phyloP scores from a whole-genome alignment of 2,888 invertebrate genomes.

The Thera obeliscata region DNA sequence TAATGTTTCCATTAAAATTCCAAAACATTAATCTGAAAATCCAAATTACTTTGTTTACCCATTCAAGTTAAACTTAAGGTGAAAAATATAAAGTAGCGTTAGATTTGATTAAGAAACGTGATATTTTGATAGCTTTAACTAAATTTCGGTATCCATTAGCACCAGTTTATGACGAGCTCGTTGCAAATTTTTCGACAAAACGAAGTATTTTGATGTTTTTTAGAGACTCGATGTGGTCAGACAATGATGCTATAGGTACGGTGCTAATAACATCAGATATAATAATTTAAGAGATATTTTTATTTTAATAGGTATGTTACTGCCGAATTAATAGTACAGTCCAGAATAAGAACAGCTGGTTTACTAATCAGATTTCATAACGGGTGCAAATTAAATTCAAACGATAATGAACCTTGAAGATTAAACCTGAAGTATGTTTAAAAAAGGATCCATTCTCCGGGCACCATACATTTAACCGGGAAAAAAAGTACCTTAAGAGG shows the following conservation, averaged over 20 bases:
- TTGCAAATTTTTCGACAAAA: background rate
- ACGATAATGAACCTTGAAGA: too few relatives aligned
- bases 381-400: too few relatives aligned
- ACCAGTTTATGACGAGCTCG: slow-evolving; percentile 2
- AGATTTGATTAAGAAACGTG: slow-evolving; percentile 31
- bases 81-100: slow-evolving; percentile 10
- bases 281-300: background rate
- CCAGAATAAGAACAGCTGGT: background rate
- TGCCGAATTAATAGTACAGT: slow-evolving; percentile 12
- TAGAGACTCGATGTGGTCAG: too few relatives aligned
- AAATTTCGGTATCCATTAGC: slow-evolving; percentile 19
- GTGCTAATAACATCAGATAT: slow-evolving; percentile 13
- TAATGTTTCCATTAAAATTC: slow-evolving; percentile 6
- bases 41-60: slow-evolving; percentile 7
- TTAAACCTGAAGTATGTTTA: too few relatives aligned
- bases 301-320: slow-evolving; percentile 16
- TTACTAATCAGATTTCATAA: background rate
- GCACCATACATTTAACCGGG: too few relatives aligned
- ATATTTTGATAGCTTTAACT: slow-evolving; percentile 35
- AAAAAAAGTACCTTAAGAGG: too few relatives aligned
- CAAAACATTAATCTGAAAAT: background rate
- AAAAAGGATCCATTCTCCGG: too few relatives aligned
- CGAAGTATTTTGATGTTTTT: too few relatives aligned
- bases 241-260: background rate
- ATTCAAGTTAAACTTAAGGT: slow-evolving; percentile 2